Conservation (phyloP, 2,113 vertebrate genomes). For the Anser cygnoides region DNA sequence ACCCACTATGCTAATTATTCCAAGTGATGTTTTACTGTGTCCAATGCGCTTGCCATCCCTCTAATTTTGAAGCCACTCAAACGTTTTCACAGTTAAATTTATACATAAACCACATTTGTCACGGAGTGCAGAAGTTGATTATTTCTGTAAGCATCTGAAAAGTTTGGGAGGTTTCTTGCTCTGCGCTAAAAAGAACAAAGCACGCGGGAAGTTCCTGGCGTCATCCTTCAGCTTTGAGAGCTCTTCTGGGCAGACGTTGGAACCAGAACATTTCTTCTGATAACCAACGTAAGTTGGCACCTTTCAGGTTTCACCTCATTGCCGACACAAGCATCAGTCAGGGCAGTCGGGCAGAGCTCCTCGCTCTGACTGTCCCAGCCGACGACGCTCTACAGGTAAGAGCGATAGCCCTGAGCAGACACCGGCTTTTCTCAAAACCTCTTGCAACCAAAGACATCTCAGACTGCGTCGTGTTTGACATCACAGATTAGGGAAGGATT, state of each 20-base stretch:
- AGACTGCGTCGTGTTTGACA: too few species aligned
- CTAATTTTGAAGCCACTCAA: neutral
- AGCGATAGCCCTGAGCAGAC: too few species aligned
- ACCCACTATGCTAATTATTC: conserved; percentile 16
- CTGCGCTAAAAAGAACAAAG: neutral
- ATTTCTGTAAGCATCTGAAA: neutral
- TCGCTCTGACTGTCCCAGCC: rapidly evolving
- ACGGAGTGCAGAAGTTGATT: neutral
- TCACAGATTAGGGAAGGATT: neutral
- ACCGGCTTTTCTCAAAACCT: neutral
- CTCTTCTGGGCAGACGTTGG: neutral
- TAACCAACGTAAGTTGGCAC: neutral
- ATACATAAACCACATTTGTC: conserved; percentile 56
- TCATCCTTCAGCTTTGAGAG: neutral
- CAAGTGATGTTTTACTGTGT: conserved; percentile 29
- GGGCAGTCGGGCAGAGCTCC: neutral
- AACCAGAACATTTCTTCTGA: neutral
- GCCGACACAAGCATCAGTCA: neutral
- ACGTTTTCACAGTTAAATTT: conserved; percentile 23
- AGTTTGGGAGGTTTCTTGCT: conserved; percentile 27
- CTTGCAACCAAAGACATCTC: neutral
- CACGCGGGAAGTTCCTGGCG: neutral
- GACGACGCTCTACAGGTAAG: neutral
- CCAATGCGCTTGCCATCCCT: conserved; percentile 39
- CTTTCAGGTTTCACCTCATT: neutral